Conservation (phyloP, 2,797 vertebrate genomes). For the Girardinus metallicus region DNA sequence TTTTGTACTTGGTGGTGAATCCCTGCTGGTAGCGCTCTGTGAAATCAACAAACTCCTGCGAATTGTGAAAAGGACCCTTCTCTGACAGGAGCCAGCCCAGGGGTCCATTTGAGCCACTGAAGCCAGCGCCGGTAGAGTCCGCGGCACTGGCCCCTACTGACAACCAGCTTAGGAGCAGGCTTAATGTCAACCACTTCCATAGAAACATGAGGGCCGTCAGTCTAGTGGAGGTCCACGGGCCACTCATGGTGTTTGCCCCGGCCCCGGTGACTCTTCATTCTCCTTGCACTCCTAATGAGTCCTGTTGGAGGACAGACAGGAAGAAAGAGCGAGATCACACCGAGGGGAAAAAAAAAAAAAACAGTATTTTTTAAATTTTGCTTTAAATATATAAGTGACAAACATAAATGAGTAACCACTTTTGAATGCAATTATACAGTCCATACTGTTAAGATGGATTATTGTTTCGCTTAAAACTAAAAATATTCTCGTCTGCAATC, state of each 20-base stretch:
- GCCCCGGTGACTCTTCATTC: conserved; percentile 94
- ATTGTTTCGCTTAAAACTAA: neutral
- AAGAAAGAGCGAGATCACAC: conserved; percentile 7
- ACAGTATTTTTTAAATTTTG: conserved; percentile 7
- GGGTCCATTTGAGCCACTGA: conserved; percentile 89
- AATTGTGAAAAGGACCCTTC: conserved; percentile 96
- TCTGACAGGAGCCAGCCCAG: conserved; percentile 97
- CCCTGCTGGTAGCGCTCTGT: conserved; percentile 96
- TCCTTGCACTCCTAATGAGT: conserved; percentile 73
- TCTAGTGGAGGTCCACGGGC: conserved; percentile 94
- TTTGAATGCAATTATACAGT: neutral
- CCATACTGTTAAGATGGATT: neutral
- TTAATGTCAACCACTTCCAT: conserved; percentile 95
- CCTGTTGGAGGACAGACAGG: conserved; percentile 32
- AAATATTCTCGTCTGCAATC: neutral
- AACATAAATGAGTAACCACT: neutral
- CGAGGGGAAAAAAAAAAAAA: neutral
- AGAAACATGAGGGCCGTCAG: conserved; percentile 96
- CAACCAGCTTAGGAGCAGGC: conserved; percentile 88
- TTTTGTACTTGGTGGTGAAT: conserved; percentile 98
- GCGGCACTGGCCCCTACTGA: conserved; percentile 80
- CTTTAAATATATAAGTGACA: conserved; percentile 3
- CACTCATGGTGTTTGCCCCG: conserved; percentile 97
- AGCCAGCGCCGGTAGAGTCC: conserved; percentile 82
- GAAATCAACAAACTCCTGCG: conserved; percentile 96